phyloP scores from a whole-genome alignment of 2,888 invertebrate genomes.

The Parnassius smintheus region DNA sequence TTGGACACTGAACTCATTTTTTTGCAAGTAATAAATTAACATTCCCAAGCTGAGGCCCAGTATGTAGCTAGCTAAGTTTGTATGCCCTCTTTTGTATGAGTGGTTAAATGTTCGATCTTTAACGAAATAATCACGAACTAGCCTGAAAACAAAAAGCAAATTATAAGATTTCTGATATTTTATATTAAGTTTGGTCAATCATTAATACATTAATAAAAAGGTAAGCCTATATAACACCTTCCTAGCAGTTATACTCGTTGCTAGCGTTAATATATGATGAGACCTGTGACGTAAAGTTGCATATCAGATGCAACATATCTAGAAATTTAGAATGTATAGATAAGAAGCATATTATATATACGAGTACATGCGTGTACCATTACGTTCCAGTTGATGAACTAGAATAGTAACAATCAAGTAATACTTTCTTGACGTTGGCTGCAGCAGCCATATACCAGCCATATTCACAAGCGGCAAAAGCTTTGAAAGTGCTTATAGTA shows the following conservation, averaged over 20 bases:
- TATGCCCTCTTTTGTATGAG: slow-evolving; percentile 32
- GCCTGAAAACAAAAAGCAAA: slow-evolving; percentile 30
- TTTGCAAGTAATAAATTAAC: slow-evolving; percentile 44
- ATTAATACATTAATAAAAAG: too few species aligned
- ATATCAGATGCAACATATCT: slow-evolving; percentile 51
- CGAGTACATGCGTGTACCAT: too few species aligned
- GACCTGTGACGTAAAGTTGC: slow-evolving; percentile 44
- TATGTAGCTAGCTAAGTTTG: slow-evolving; percentile 38
- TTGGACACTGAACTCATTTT: slow-evolving; percentile 32
- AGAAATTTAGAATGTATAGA: not conserved
- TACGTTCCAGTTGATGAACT: too few species aligned
- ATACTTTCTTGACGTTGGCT: too few species aligned
- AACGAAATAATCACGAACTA: slow-evolving; percentile 32
- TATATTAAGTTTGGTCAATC: too few species aligned
- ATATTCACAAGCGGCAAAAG: too few species aligned
- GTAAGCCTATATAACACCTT: slow-evolving; percentile 10
- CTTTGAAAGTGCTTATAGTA: too few species aligned
- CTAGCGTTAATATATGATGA: slow-evolving; percentile 35
- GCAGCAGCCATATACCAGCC: too few species aligned
- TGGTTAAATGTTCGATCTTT: slow-evolving; percentile 35
- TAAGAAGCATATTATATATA: too few species aligned
- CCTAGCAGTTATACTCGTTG: slow-evolving; percentile 29
- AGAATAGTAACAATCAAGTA: too few species aligned
- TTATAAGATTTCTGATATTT: too few species aligned
- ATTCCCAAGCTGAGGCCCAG: slow-evolving; percentile 50